Percentiles rank a stretch among this genome's conserved stretches.
Conservation (phyloP, 2,888 invertebrate species). For the Microctonus aethiopoides region DNA sequence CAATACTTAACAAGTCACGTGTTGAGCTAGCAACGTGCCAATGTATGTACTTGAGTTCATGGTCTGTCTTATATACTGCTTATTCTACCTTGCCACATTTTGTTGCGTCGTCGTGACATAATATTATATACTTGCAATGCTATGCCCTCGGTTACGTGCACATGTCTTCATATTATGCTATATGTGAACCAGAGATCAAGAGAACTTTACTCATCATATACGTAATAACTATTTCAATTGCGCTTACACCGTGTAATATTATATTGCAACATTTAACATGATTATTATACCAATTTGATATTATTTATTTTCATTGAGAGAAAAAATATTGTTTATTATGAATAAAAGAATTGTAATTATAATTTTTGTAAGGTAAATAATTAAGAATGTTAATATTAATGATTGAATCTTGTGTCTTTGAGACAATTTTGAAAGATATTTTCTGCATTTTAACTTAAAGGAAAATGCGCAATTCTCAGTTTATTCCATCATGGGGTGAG, state of each 20-base stretch:
- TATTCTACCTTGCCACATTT: conserved; percentile 34
- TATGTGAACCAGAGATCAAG: not conserved
- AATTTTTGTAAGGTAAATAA: too few relatives aligned
- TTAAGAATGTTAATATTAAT: not conserved
- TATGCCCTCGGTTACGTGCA: conserved; percentile 16
- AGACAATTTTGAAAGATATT: not conserved
- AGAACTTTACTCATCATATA: not conserved
- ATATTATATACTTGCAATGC: conserved; percentile 12
- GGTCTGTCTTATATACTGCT: conserved; percentile 53
- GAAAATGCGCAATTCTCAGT: conserved; percentile 18
- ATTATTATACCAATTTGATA: too few relatives aligned
- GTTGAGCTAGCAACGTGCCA: conserved; percentile 52
- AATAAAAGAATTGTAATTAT: too few relatives aligned
- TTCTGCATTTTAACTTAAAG: conserved; percentile 7
- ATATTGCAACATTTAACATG: too few relatives aligned
- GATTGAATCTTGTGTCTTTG: conserved; percentile 9
- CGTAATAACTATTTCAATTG: not conserved
- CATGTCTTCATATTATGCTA: not conserved
- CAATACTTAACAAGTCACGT: conserved; percentile 48
- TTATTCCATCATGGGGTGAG: conserved; percentile 33
- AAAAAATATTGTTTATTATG: not conserved
- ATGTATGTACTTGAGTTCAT: conserved; percentile 50
- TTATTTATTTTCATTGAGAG: not conserved
- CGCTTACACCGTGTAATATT: not conserved
- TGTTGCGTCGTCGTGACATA: conserved; percentile 27